phyloP scores from a whole-genome alignment of 2,888 invertebrate genomes.

The Allacma fusca region DNA sequence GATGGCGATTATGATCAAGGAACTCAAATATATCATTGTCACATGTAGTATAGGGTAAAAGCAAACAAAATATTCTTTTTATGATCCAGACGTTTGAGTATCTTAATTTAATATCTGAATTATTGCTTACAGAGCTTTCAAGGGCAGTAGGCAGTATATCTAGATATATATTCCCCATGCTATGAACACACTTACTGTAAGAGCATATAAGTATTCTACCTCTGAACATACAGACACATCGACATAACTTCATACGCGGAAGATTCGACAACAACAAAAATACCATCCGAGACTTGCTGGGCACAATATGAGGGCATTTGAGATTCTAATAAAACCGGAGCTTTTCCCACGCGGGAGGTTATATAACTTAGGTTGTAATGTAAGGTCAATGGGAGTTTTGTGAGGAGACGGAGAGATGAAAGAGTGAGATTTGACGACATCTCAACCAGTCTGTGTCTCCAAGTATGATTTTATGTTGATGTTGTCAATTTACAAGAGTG shows the following conservation, averaged over 20 bases:
- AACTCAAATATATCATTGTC: slow-evolving; percentile 22
- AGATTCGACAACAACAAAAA: too few relatives aligned
- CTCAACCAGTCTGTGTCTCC: slow-evolving; percentile 36
- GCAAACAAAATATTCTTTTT: slow-evolving; percentile 27
- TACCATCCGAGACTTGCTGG: too few relatives aligned
- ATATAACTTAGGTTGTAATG: too few relatives aligned
- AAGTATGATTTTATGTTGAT: slow-evolving; percentile 34
- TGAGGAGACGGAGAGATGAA: neutral
- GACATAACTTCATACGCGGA: neutral
- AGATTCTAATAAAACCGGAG: too few relatives aligned
- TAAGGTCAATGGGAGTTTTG: too few relatives aligned
- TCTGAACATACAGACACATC: neutral
- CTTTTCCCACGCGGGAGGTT: too few relatives aligned
- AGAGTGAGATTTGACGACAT: slow-evolving; percentile 41
- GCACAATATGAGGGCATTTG: too few relatives aligned
- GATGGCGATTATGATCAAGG: neutral
- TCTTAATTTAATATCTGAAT: slow-evolving; percentile 33
- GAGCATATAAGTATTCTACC: too few relatives aligned
- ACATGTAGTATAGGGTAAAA: slow-evolving; percentile 3
- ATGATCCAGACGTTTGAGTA: slow-evolving; percentile 9
- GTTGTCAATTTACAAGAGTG: slow-evolving; percentile 35
- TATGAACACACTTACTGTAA: too few relatives aligned
- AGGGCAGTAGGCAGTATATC: too few relatives aligned
- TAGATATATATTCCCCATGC: too few relatives aligned
- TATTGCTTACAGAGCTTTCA: slow-evolving; percentile 15